These are phyloP conservation scores for Tenrec ecaudatus DNA, from an alignment of 2,113 vertebrate species.

Conservation along the genomic window DNA sequence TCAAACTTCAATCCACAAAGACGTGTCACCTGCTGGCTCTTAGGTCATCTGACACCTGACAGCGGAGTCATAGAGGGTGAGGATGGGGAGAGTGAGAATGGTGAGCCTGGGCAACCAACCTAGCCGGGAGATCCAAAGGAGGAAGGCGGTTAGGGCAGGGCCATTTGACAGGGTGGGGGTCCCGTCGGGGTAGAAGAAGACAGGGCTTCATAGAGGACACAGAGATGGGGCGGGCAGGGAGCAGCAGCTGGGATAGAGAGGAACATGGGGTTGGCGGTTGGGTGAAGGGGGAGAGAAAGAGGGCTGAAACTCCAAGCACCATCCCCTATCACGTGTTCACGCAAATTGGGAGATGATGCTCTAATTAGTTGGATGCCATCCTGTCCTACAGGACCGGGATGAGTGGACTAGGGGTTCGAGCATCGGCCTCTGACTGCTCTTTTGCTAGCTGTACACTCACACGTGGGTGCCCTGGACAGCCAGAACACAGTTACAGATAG, in stretches of 20 bases:
- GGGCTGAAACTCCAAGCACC: neutral
- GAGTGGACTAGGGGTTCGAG: too few species aligned
- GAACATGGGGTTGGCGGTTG: neutral
- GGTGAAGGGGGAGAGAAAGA: neutral
- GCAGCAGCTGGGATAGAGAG: neutral
- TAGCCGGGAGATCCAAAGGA: neutral
- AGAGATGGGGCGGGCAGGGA: too few species aligned
- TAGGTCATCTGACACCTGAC: neutral
- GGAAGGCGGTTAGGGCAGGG: neutral
- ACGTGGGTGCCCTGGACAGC: too few species aligned
- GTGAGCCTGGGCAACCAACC: neutral
- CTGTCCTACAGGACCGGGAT: too few species aligned
- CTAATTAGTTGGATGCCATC: neutral
- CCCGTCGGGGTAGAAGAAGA: neutral
- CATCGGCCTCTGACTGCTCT: too few species aligned
- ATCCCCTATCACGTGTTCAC: neutral
- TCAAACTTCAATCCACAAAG: constrained; percentile 40
- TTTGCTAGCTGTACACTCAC: too few species aligned
- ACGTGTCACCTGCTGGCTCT: neutral
- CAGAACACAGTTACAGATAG: too few species aligned
- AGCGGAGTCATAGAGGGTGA: neutral
- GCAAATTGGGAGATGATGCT: neutral
- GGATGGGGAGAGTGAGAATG: neutral
- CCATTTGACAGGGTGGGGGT: neutral
- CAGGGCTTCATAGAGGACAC: neutral